phyloP scores from a whole-genome alignment of 2,888 invertebrate species.

The Microdon myrmicae region DNA sequence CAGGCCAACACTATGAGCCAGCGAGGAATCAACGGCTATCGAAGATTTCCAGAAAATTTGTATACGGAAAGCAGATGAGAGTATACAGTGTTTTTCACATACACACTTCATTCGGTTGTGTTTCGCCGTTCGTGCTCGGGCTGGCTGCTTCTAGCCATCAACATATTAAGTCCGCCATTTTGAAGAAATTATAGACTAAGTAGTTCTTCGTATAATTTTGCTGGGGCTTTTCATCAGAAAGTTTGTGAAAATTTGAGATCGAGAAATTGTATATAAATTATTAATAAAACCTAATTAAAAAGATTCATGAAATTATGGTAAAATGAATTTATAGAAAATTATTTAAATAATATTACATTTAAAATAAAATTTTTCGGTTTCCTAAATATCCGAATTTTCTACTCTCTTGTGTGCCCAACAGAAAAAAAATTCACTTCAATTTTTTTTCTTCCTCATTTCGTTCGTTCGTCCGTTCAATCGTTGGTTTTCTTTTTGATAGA shows the following conservation, averaged over 20 bases:
- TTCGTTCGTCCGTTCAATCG: conserved; percentile 45
- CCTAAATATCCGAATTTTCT: conserved; percentile 44
- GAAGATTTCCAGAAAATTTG: conserved; percentile 63
- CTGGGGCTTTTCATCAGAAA: conserved; percentile 52
- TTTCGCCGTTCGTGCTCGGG: conserved; percentile 44
- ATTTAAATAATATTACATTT: conserved; percentile 39
- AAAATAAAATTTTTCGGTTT: conserved; percentile 47
- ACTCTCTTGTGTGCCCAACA: conserved; percentile 46
- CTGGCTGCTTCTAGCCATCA: conserved; percentile 50
- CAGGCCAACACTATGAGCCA: too few species aligned
- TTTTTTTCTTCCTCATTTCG: conserved; percentile 39
- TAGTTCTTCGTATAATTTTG: conserved; percentile 53
- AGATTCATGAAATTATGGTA: conserved; percentile 36
- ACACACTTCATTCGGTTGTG: conserved; percentile 44
- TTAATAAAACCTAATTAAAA: conserved; percentile 43
- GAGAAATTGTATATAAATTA: conserved; percentile 47
- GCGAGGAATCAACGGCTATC: neutral
- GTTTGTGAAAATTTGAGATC: conserved; percentile 48
- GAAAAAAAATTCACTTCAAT: conserved; percentile 51
- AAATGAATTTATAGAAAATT: conserved; percentile 35
- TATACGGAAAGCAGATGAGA: conserved; percentile 91
- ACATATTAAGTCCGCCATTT: conserved; percentile 53
- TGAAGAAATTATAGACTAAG: conserved; percentile 51
- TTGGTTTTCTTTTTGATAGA: conserved; percentile 48
- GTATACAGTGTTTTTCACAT: conserved; percentile 73